Evolutionary conservation across 2,888 invertebrate genomes (phyloP).

Genomic region (Cantharis flavilabris): DNA sequence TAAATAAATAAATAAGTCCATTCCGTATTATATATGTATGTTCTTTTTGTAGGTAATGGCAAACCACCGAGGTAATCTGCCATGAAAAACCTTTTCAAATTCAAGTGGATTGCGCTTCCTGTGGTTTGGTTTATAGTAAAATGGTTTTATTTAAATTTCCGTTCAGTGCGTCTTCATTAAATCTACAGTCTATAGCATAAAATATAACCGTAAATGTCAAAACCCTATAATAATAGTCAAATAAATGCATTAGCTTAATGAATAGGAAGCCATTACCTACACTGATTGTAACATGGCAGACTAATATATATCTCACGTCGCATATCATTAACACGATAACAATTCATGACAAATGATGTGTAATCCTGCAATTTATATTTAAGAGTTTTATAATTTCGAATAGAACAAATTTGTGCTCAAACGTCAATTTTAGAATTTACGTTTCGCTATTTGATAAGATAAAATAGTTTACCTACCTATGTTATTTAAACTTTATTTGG

Average conservation of each 20-base stretch:
- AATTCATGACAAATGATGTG: conserved; percentile 33
- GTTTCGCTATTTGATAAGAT: background rate
- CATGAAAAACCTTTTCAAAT: too few species aligned
- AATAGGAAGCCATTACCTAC: conserved; percentile 36
- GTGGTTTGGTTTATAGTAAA: background rate
- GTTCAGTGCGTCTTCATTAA: background rate
- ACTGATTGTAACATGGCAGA: conserved; percentile 34
- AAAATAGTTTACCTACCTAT: background rate
- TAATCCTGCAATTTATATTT: conserved; percentile 13
- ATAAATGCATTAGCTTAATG: conserved; percentile 34
- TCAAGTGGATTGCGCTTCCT: too few species aligned
- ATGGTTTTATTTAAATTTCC: background rate
- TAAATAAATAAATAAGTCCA: background rate
- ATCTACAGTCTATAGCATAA: background rate
- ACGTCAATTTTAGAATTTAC: background rate
- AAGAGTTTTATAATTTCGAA: conserved; percentile 13
- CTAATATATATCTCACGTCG: conserved; percentile 34
- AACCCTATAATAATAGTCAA: background rate
- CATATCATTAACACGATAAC: conserved; percentile 33
- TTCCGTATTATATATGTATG: background rate
- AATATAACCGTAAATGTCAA: background rate
- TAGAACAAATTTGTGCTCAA: background rate
- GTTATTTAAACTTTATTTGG: background rate
- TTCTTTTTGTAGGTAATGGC: too few species aligned
- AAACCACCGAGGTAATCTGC: too few species aligned